phyloP scores from a whole-genome alignment of 1,140 invertebrate species.

The Calliopsis andreniformis region DNA sequence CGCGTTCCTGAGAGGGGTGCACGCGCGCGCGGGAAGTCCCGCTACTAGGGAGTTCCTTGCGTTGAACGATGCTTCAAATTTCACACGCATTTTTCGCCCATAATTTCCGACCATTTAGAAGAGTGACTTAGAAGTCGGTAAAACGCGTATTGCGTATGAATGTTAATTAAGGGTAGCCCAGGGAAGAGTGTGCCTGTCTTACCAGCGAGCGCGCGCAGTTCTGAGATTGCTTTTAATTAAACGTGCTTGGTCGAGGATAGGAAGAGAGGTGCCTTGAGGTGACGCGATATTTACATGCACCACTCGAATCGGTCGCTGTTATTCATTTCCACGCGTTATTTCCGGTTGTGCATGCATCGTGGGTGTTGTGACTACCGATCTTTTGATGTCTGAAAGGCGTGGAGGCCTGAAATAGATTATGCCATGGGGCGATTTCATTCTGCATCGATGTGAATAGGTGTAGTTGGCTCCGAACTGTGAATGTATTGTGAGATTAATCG shows the following conservation, averaged over 20 bases:
- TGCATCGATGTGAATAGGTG: no score
- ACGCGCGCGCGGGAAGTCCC: no score
- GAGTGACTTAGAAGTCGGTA: background rate
- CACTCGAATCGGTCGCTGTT: background rate
- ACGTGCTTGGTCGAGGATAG: background rate
- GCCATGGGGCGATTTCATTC: no score
- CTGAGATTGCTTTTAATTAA: constrained; percentile 29
- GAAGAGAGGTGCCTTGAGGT: background rate
- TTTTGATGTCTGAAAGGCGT: no score
- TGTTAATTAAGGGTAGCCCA: constrained; percentile 14
- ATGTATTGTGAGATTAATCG: no score
- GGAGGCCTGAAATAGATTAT: no score
- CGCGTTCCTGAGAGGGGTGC: background rate
- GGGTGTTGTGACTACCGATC: background rate
- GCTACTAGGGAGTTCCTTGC: background rate
- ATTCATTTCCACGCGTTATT: background rate
- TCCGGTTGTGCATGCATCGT: background rate
- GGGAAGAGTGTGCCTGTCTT: background rate
- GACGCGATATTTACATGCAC: background rate
- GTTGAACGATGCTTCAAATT: background rate
- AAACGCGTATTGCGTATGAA: background rate
- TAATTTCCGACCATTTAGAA: background rate
- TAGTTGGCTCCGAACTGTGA: no score
- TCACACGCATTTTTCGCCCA: background rate
- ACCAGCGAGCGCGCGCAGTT: background rate